Percentiles rank a stretch among this genome's conserved stretches.
Conservation (phyloP, 2,113 vertebrate genomes). For the Forbesichthys papilliferus region DNA sequence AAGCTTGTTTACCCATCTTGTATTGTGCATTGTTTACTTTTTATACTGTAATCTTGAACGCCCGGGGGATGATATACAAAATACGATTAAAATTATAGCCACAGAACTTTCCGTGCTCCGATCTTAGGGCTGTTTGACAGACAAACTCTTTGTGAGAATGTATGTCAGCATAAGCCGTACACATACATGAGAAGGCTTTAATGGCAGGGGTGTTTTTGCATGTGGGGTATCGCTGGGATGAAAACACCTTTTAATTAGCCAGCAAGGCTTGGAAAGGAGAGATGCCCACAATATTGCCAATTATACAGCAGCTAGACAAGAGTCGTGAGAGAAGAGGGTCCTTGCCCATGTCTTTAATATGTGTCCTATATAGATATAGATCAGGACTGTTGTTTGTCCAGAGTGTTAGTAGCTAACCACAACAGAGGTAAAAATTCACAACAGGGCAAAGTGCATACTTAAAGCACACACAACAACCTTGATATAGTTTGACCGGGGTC, state of each 20-base stretch:
- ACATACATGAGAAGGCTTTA: not conserved
- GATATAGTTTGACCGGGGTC: constrained; percentile 43
- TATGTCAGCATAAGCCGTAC: too few relatives aligned
- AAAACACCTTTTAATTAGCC: constrained; percentile 48
- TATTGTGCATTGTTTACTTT: constrained; percentile 47
- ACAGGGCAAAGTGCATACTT: not conserved
- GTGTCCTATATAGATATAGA: constrained; percentile 35
- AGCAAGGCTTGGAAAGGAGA: constrained; percentile 37
- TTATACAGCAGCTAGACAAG: not conserved
- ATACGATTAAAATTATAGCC: not conserved
- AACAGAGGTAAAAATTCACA: not conserved
- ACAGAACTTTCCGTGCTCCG: not conserved
- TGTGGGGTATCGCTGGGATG: constrained; percentile 52
- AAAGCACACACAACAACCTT: constrained; percentile 35
- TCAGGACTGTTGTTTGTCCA: constrained; percentile 30
- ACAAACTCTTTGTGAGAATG: too few relatives aligned
- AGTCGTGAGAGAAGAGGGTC: not conserved
- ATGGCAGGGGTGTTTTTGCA: constrained; percentile 5
- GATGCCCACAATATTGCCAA: not conserved
- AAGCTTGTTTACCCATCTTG: constrained; percentile 22
- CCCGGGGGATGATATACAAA: constrained; percentile 25
- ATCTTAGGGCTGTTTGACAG: constrained; percentile 3
- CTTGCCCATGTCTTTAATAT: constrained; percentile 16
- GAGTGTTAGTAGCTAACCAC: constrained; percentile 16
- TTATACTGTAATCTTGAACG: constrained; percentile 54